Base-by-base conservation (phyloP, 2,113 vertebrate genomes). In the Cyprinodon variegatus region DNA sequence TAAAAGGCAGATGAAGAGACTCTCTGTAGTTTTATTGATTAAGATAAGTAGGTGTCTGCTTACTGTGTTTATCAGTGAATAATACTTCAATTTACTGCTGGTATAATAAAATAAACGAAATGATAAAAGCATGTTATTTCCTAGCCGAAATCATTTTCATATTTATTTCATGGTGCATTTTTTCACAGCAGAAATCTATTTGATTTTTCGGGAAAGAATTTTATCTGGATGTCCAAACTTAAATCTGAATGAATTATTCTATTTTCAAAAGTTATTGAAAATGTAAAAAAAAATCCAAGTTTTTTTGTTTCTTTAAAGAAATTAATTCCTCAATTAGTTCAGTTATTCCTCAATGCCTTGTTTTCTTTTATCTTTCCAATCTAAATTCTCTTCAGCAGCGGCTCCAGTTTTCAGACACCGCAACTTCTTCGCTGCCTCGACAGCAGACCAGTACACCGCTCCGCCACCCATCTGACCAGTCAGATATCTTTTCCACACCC, bases 331-430 rank as follows among this genome's bases (percentile, higher is more conserved):
- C 29, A 29, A 29, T 29, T 29, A 29, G 29, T 29, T 29, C 29
- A 29, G 29, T 29, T 29, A 29, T 29, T 29, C 29, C 29, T 29
- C 29, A 29, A 29, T 29, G 29, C 29, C 1, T 50, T 17, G 20
- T 45, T 62, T 29, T 45, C 38, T 40, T 60, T 48, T 1, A 8
- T 22, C 20, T 8, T 3, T 60, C 29, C 53, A 41, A 46, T 14
- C 75, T 15, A 29, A 29, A 29, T 65, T 12, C 66, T 70, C n/a
- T 39, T 79, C 20, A 74, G 68, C 91, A 94, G 79, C 91, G 60
- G 10, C 93, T 95, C 43, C 92, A 92, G 72, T 94, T 94, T 83
- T 89, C 90, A 11, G 94, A 94, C 41, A 62, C 22, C 11, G 65
- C 85, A 46, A 71, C 86, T 39, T 14, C 83, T 60, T 91, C 86